Evolutionary conservation across 2,113 vertebrate species (phyloP), one percentile per base, ranked within the genome.

Genomic region (Pristiophorus japonicus): DNA sequence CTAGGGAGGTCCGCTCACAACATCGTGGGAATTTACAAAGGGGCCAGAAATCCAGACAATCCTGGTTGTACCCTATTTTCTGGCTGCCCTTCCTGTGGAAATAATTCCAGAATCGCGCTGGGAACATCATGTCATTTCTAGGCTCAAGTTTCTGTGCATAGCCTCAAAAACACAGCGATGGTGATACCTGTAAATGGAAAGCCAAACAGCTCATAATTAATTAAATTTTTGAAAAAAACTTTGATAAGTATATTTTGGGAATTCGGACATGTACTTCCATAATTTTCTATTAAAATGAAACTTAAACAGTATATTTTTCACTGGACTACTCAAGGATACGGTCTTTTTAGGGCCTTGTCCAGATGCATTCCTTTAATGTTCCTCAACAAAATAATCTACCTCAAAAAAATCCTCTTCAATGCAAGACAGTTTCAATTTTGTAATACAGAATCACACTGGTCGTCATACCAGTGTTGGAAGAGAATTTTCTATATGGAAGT

Each of bases 361-460:
- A 16, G 12, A 63, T 63, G 59, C 51, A 6, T 91, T 62, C 30
- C 12, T 91, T 92, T 38, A 62, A 63, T 63, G 42, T 81, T 45
- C 18, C 62, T 92, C 34, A 92, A 63, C 30, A 65, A 92, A 92
- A 38, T 22, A 38, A 38, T 38, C 59, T 62, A 38, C 5, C 5
- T 42, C 88, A 38, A n/a, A 24, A 87, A 92, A 91, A n/a, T 38
- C 4, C 16, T 92, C 59, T 92, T 45, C 59, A 92, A 42, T 92
- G 59, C 59, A 65, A 92, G 88, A 92, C 59, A 92, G 38, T 81
- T 63, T 63, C 88, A 92, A 20, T 38, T 65, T 92, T 6, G n/a
- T 92, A 65, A 92, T 38, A 92, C 59, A 65, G 75, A 81, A 92
- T 92, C 62, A 92, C 62, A 92, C 65, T 92, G 63, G 34, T 38